These are phyloP conservation scores for Cnemophilus loriae DNA, from an alignment of 2,113 vertebrate species.

Conservation along the genomic window DNA sequence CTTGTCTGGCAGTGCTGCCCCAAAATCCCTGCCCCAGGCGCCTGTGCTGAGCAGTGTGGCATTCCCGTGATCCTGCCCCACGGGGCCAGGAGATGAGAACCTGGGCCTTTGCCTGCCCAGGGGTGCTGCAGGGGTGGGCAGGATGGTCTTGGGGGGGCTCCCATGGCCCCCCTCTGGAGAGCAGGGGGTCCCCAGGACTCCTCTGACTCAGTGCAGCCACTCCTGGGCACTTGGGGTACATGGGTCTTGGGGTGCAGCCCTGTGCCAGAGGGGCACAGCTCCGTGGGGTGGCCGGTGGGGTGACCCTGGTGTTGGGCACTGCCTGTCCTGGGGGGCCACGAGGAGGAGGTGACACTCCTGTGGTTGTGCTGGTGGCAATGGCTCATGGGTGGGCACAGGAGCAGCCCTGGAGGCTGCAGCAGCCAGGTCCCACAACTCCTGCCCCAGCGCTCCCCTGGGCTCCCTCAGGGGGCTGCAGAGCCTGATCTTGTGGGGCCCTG, in stretches of 20 bases:
- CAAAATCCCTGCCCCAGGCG: not conserved
- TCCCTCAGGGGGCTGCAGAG: not conserved
- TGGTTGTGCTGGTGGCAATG: rapidly evolving
- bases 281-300: not conserved
- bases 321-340: not conserved
- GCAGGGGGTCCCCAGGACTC: not conserved
- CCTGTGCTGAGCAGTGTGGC: rapidly evolving
- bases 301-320: not conserved
- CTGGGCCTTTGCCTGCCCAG: not conserved
- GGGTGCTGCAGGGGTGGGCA: not conserved
- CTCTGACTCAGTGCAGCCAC: not conserved
- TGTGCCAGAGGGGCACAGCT: not conserved
- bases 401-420: not conserved
- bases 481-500: not conserved
- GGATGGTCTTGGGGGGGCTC: not conserved
- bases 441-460: not conserved
- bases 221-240: not conserved
- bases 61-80: rapidly evolving
- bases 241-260: not conserved
- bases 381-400: not conserved
- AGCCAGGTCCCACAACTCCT: not conserved
- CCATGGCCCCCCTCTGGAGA: rapidly evolving
- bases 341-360: not conserved
- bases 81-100: not conserved
- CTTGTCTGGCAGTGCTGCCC: not conserved